Base-by-base conservation (phyloP, 2,113 vertebrate genomes). In the Psilopogon haemacephalus region DNA sequence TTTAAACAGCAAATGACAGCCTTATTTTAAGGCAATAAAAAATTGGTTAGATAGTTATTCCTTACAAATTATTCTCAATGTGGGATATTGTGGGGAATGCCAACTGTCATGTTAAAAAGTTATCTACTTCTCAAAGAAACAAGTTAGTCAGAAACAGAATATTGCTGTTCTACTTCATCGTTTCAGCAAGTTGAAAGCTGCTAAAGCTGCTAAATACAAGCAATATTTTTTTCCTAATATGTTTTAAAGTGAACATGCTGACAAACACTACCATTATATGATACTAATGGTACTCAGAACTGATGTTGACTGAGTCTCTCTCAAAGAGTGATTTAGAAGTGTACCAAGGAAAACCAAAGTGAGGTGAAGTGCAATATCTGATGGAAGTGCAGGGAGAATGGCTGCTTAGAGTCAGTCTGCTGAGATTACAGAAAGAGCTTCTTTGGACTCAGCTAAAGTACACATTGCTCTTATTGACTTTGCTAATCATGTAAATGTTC, bases 401-500 rank as follows among this genome's bases (percentile, higher is more conserved):
- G 8, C 52, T 3, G 5, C 70, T 94, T 80, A 91, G 20, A 88
- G 14, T 65, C 35, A 62, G 38, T 74, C 54, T 79, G 38, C 48
- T 71, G 33, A 48, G 12, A 76, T 38, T 84, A 26, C 24, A 58
- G 59, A 62, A 79, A 60, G 64, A 84, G 7, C 15, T 84, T n/a
- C 37, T 81, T 86, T 23, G 64, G 35, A 75, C 30, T 55, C 32
- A 40, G 27, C 55, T 89, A 46, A 94, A 94, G 13, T 64, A 83
- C 32, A 30, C 44, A 28, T 65, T 12, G 5, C 12, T 91, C 37
- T 78, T 65, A 88, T 58, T 68, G 82, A 84, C 55, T 91, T 84
- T 11, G 11, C 12, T 90, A 87, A 89, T 93, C 80, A 86, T 95
- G 92, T 84, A 38, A 96, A 67, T 65, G 19, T 71, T 73, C 64